A percentile compares a stretch with the other conserved stretches of the same genome.
These are phyloP conservation scores for Catocala fraxini DNA, from an alignment of 2,888 invertebrate species.

Conservation along the genomic window DNA sequence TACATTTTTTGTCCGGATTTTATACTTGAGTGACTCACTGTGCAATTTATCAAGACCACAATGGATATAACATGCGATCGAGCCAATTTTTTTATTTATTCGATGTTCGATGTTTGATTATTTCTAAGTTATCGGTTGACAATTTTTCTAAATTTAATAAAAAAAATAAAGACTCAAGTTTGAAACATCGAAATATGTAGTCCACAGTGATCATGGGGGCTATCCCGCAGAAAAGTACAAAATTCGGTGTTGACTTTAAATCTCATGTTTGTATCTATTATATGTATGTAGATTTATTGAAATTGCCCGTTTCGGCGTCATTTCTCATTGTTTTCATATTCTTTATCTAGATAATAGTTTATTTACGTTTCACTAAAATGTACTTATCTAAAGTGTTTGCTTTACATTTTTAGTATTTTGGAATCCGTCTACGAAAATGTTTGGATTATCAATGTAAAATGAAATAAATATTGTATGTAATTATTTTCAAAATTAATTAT, in stretches of 20 bases:
- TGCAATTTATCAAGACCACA: conserved; percentile 83
- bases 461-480: conserved; percentile 77
- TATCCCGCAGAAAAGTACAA: conserved; percentile 86
- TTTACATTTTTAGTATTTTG: conserved; percentile 81
- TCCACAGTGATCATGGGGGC: conserved; percentile 84
- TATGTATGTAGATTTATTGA: conserved; percentile 80
- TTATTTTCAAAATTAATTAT: conserved; percentile 86
- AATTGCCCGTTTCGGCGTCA: conserved; percentile 80
- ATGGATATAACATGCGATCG: conserved; percentile 79
- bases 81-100: conserved; percentile 67
- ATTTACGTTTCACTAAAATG: conserved; percentile 77
- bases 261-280: conserved; percentile 82
- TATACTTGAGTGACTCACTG: conserved; percentile 83
- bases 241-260: conserved; percentile 85
- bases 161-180: conserved; percentile 80
- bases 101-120: conserved; percentile 67
- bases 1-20: conserved; percentile 75
- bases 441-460: conserved; percentile 80
- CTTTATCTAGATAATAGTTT: conserved; percentile 79
- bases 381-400: conserved; percentile 72
- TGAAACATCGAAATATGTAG: conserved; percentile 86
- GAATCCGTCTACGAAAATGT: conserved; percentile 85
- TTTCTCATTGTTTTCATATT: conserved; percentile 75
- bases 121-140: conserved; percentile 83
- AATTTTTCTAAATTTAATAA: conserved; percentile 80